Evolutionary conservation across 2,113 vertebrate genomes (phyloP).

Genomic region (Panurus biarmicus): DNA sequence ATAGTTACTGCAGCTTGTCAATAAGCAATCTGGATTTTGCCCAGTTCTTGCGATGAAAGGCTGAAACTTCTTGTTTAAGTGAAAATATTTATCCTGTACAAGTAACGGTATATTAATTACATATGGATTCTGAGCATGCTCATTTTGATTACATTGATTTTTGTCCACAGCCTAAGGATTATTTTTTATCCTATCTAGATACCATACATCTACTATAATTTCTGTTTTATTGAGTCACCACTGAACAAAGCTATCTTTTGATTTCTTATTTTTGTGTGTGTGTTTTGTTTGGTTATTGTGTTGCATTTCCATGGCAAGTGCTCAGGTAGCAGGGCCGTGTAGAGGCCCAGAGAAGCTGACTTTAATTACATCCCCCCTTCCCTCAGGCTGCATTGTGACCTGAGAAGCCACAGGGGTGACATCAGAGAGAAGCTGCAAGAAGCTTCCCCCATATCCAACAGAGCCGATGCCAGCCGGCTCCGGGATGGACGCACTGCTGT

Average conservation of each 20-base stretch:
- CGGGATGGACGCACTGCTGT: neutral
- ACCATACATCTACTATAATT: neutral
- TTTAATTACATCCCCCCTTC: neutral
- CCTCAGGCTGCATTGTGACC: neutral
- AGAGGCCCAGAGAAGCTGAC: neutral
- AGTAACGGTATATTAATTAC: neutral
- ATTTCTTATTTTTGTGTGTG: neutral
- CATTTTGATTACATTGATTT: neutral
- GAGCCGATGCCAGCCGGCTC: neutral
- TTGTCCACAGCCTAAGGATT: neutral
- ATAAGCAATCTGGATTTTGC: constrained; percentile 18
- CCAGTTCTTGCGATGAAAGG: neutral
- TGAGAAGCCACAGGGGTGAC: neutral
- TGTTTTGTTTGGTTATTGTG: neutral
- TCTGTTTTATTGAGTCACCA: neutral
- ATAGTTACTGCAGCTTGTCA: neutral
- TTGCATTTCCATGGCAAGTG: neutral
- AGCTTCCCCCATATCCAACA: neutral
- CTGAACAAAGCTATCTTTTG: neutral
- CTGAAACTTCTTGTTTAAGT: neutral
- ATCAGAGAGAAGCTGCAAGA: neutral
- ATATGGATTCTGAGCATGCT: neutral
- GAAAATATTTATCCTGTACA: neutral
- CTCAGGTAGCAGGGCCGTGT: neutral
- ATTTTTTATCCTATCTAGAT: neutral